Percentiles rank a stretch among this genome's conserved stretches.
These are phyloP conservation scores for Myopa testacea DNA, from an alignment of 2,888 invertebrate genomes.

Conservation along the genomic window DNA sequence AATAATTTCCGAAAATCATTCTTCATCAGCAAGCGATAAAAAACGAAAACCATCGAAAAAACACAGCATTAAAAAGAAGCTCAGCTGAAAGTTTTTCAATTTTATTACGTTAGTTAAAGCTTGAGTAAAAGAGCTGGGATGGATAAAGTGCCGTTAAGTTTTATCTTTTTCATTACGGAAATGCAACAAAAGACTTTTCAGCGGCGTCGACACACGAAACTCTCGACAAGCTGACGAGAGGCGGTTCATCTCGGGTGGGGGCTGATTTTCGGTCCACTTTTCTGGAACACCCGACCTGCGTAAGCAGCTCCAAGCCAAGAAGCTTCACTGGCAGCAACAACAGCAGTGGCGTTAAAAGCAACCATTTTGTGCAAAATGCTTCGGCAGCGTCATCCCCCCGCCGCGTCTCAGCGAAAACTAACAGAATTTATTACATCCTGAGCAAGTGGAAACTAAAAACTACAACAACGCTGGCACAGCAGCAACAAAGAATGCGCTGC, in stretches of 20 bases:
- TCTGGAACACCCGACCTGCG: background rate
- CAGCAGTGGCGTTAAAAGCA: conserved; percentile 32
- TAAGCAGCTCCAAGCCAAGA: background rate
- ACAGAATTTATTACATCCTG: conserved; percentile 40
- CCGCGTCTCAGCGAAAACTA: conserved; percentile 27
- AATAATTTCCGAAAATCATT: conserved; percentile 44
- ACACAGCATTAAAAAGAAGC: background rate
- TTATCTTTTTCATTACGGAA: conserved; percentile 38
- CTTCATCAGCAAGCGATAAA: conserved; percentile 28
- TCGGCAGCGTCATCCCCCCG: conserved; percentile 9
- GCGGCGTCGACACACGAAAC: conserved; percentile 13
- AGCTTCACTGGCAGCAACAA: background rate
- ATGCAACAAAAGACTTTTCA: conserved; percentile 30
- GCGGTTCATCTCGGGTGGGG: background rate
- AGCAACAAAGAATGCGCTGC: conserved; percentile 4
- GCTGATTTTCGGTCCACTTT: too few species aligned
- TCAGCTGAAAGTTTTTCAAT: conserved; percentile 34
- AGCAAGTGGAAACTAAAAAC: conserved; percentile 19
- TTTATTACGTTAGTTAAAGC: conserved; percentile 13
- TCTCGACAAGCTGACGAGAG: background rate
- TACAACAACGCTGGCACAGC: conserved; percentile 10
- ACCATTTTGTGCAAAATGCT: conserved; percentile 28
- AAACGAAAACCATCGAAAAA: background rate
- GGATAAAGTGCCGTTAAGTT: conserved; percentile 27
- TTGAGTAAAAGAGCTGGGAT: background rate